Base-by-base conservation (phyloP, 2,113 vertebrate species). In the Peucedramus taeniatus region DNA sequence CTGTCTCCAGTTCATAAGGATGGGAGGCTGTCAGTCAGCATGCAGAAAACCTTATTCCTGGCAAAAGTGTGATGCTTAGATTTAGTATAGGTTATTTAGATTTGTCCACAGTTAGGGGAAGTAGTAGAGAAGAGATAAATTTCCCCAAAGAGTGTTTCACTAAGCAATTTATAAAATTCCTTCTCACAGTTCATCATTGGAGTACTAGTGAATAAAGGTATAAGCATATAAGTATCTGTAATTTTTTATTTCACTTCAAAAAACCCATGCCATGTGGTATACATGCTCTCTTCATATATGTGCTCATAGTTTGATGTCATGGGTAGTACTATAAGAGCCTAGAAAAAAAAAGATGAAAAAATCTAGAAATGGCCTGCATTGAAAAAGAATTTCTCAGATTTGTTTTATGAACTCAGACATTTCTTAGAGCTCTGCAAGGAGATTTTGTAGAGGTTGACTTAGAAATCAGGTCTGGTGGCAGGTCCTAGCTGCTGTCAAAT, bases 1-100 rank as follows among this genome's bases (percentile, higher is more conserved):
- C 30, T 47, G 19, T 6, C 6, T 47, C 8, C 35, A 50, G 27
- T 6, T 14, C 0, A 0, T 78, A 59, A 50, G 1, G 3, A 11
- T 44, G 13, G 21, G 16, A 7, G 33, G 21, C 28, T 70, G 54
- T 27, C 35, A 40, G 8, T 23, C 42, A 81, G 21, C 35, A 47
- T 22, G 13, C 6, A 75, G 56, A 65, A 92, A 92, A 47, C 5
- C 11, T 77, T 50, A 45, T 33, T 88, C 28, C 19, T 53, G 35
- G 27, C 13, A 74, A 42, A 93, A 64, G 27, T 3, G 6, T 10
- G 22, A 45, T 16, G 15, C 13, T 54, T 26, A 47, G 39, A 45
- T 53, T 87, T 83, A 44, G 26, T 26, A 39, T 13, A 42, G 9
- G 8, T 42, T 75, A 37, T 81, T 86, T 26, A 68, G 27, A n/a